Evolutionary conservation across 2,888 invertebrate genomes (phyloP).

Genomic region (Bruchidius siliquastri): DNA sequence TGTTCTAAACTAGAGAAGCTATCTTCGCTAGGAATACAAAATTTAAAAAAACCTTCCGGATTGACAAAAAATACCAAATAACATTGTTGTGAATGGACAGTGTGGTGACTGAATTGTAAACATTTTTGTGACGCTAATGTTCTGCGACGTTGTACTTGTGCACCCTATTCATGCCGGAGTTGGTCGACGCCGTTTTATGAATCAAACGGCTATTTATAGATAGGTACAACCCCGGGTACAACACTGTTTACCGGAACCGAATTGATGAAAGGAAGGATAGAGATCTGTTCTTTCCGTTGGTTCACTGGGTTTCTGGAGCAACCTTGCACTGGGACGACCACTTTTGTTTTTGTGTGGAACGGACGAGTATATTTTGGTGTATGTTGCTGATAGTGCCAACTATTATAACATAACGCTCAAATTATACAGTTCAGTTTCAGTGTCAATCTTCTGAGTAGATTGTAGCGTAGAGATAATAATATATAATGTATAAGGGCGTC

Average conservation of each 20-base stretch:
- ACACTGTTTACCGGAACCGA: constrained; percentile 3
- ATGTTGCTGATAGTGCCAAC: neutral
- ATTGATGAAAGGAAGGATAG: neutral
- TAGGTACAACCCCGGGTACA: too few species aligned
- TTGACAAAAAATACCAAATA: too few species aligned
- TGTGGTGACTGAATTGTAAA: too few species aligned
- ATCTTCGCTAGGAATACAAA: too few species aligned
- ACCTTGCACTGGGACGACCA: neutral
- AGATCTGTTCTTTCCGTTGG: neutral
- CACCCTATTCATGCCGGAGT: constrained; percentile 10
- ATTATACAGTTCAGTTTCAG: too few species aligned
- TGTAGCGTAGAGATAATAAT: too few species aligned
- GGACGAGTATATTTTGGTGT: neutral
- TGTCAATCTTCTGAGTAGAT: too few species aligned
- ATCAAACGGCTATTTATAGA: constrained; percentile 14
- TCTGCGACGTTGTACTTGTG: neutral
- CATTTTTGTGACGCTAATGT: neutral
- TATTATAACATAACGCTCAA: too few species aligned
- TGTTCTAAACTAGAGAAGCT: too few species aligned
- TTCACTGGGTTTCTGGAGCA: neutral
- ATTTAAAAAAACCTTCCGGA: too few species aligned
- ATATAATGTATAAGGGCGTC: too few species aligned
- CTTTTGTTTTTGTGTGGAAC: neutral
- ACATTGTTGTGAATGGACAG: too few species aligned
- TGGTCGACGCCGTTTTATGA: constrained; percentile 14